phyloP scores from a whole-genome alignment of 2,797 vertebrate species.

The Pteropus rufus region DNA sequence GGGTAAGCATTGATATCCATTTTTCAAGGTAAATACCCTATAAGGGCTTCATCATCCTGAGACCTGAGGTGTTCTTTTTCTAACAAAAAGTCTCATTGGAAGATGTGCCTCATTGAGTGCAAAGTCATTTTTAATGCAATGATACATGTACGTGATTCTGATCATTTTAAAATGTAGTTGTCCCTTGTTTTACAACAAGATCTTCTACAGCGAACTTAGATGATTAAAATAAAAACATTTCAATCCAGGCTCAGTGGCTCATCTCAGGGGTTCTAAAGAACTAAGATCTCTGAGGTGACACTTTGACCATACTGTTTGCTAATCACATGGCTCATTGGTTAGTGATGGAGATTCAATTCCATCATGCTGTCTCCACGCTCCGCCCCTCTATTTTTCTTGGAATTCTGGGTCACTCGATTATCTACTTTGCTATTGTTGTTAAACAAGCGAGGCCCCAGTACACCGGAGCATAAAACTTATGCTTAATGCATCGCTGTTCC shows the following conservation, averaged over 20 bases:
- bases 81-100: conserved; percentile 33
- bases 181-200: neutral
- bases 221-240: neutral
- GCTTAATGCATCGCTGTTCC: neutral
- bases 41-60: neutral
- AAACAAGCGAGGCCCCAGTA: neutral
- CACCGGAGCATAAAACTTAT: neutral
- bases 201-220: neutral
- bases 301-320: neutral
- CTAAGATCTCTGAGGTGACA: neutral
- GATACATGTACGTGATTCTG: neutral
- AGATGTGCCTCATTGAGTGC: neutral
- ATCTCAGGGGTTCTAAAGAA: neutral
- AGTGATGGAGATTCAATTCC: neutral
- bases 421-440: neutral
- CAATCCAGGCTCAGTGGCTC: neutral
- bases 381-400: neutral
- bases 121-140: neutral
- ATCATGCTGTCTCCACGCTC: rapidly evolving
- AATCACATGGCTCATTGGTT: neutral
- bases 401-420: neutral
- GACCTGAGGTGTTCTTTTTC: neutral
- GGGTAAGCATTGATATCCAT: neutral
- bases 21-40: conserved; percentile 25
- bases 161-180: neutral